phyloP scores from a whole-genome alignment of 2,797 vertebrate genomes.

The Macropodus opercularis region DNA sequence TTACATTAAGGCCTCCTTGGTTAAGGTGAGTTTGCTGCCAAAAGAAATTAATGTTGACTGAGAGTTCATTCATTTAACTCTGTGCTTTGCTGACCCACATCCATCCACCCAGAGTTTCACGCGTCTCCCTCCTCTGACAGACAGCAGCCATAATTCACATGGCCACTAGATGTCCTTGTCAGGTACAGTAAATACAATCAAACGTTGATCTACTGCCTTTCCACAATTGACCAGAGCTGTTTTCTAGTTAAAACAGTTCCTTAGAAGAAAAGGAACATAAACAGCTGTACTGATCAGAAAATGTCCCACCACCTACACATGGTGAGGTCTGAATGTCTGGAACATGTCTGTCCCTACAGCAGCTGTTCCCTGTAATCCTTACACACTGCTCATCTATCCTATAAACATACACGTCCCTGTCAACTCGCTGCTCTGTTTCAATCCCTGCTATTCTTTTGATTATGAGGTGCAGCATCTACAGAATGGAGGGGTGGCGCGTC shows the following conservation, averaged over 20 bases:
- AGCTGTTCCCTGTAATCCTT: conserved; percentile 29
- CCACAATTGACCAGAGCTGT: not conserved
- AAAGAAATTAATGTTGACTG: not conserved
- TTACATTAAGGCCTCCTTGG: not conserved
- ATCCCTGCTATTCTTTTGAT: conserved; percentile 30
- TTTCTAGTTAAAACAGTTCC: not conserved
- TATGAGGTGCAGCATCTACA: conserved; percentile 29
- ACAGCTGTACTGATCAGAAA: conserved; percentile 1
- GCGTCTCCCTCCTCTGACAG: not conserved
- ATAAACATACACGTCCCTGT: conserved; percentile 40
- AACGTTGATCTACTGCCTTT: not conserved
- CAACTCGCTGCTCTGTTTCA: conserved; percentile 26
- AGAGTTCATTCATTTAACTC: not conserved
- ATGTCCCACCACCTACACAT: conserved; percentile 26
- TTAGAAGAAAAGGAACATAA: not conserved
- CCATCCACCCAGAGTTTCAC: not conserved
- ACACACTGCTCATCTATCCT: conserved; percentile 24
- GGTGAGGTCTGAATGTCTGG: conserved; percentile 43
- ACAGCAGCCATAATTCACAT: not conserved
- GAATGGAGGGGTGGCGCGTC: conserved; percentile 28
- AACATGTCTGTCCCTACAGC: conserved; percentile 36
- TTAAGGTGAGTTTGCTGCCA: not conserved
- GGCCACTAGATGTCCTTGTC: not conserved
- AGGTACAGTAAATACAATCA: conserved; percentile 11
- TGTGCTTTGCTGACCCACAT: not conserved